These are phyloP conservation scores for Platorchestia sp. DNA, from an alignment of 1,140 invertebrate species.

Conservation along the genomic window DNA sequence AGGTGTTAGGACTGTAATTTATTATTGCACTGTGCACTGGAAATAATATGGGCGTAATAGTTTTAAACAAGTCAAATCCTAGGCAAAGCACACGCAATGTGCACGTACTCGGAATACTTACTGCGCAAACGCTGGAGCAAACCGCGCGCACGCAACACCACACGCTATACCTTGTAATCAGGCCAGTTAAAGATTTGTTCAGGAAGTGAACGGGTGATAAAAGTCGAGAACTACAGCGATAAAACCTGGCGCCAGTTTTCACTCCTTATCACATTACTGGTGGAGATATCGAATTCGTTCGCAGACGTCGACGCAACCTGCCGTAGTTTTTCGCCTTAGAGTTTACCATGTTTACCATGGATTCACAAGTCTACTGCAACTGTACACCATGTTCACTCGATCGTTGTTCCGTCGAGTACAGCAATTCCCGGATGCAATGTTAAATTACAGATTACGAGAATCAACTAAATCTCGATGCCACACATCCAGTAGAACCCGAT, in stretches of 20 bases:
- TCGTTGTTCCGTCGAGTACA: background rate
- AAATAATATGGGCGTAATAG: background rate
- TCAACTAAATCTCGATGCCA: background rate
- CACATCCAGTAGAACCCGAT: background rate
- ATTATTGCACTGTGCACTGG: background rate
- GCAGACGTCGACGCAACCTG: background rate
- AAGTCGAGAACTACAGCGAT: background rate
- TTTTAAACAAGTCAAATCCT: background rate
- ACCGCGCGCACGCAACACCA: too few species aligned
- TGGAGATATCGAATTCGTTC: background rate
- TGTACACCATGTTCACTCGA: background rate
- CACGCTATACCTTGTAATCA: background rate
- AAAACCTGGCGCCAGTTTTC: background rate
- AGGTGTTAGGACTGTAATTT: background rate
- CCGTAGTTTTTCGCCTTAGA: background rate
- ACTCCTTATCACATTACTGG: background rate
- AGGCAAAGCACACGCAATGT: too few species aligned
- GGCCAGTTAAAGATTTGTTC: background rate
- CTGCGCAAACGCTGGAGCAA: background rate
- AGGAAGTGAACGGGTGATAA: background rate
- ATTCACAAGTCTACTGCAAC: background rate
- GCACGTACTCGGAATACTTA: too few species aligned
- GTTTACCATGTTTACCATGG: too few species aligned
- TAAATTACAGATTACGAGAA: background rate
- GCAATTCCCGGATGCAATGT: background rate